Evolutionary conservation across 2,888 invertebrate species (phyloP), one percentile per base, ranked within the genome.

Genomic region (Oscheius sp.): DNA sequence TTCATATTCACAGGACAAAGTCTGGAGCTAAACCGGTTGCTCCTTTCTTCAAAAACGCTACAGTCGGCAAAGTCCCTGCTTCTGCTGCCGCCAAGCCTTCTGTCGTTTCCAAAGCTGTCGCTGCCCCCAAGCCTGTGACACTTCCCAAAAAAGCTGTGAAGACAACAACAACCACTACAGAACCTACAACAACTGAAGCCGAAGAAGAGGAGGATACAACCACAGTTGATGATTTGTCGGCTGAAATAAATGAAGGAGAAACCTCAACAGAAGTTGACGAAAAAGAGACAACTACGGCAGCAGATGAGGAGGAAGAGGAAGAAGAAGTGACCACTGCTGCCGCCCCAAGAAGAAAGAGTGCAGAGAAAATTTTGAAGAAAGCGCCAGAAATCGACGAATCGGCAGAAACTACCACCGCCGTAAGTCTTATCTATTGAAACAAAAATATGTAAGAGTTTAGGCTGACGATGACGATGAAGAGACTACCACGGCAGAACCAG

Each of bases 131-230:
- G n/a, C n/a, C 53, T 21, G 21, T 27, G 2, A 49, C 27, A 13
- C 55, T 13, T 41, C 27, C n/a, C 35, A 27, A 6, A n/a, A 27
- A 16, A 63, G 45, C 2, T 45, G 25, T 5, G 5, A 46, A 6
- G 45, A 49, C 1, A 41, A 64, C 64, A 13, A 56, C 69, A 27
- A 69, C 56, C 6, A 56, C 69, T 18, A 69, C 69, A 1, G 55
- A 55, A 5, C n/a, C 27, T 13, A 2, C 69, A 21, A 9, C 69
- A 16, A 55, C 69, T 16, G 29, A 55, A 18, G 27, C 69, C 5
- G 43, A 21, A 43, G 61, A 61, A 43, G 61, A 61, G 9, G 61
- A 43, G 13, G 41, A 41, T 21, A 66, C 66, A 6, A 53, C 53
- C 2, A 52, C 49, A 3, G 29, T 16, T 18, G n/a, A n/a, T 5